Percentiles rank a stretch among this genome's conserved stretches.
Evolutionary conservation across 2,888 invertebrate species (phyloP).

Genomic region (Hedychridium roseum): DNA sequence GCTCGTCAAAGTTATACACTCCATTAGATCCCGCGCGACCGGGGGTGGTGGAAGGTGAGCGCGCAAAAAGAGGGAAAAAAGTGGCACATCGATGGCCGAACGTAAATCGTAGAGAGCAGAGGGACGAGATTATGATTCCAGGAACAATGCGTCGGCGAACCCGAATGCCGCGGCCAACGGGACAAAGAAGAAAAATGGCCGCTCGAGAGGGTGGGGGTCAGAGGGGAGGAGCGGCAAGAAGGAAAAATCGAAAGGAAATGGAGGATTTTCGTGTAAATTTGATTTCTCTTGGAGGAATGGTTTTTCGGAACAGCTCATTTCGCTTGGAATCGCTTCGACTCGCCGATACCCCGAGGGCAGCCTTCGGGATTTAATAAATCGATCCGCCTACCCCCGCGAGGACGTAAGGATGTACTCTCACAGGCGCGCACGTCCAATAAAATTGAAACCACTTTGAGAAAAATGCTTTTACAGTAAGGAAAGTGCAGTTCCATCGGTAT

Average conservation of each 20-base stretch:
- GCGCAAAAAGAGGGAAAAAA: not conserved
- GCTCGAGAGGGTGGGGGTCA: not conserved
- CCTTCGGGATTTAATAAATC: constrained; percentile 25
- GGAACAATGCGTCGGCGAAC: constrained; percentile 13
- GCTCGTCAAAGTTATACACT: constrained; percentile 1
- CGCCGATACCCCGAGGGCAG: constrained; percentile 4
- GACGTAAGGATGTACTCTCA: too few species aligned
- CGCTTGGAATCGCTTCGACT: constrained; percentile 12
- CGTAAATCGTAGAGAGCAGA: constrained; percentile 8
- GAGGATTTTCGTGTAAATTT: constrained; percentile 17
- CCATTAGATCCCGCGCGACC: constrained; percentile 3
- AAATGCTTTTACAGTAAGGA: too few species aligned
- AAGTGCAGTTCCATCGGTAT: too few species aligned
- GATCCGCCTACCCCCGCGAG: constrained; percentile 6
- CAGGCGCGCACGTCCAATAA: too few species aligned
- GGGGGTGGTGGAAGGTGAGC: not conserved
- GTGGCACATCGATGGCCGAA: constrained; percentile 9
- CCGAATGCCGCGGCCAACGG: constrained; percentile 1
- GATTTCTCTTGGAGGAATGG: constrained; percentile 12
- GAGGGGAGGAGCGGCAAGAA: not conserved
- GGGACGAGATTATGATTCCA: constrained; percentile 14
- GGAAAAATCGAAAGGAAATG: not conserved
- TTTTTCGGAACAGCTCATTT: constrained; percentile 18
- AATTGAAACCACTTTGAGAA: too few species aligned
- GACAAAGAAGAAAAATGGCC: not conserved